Evolutionary conservation across 2,113 vertebrate genomes (phyloP).

Genomic region (Elaphurus davidianus): DNA sequence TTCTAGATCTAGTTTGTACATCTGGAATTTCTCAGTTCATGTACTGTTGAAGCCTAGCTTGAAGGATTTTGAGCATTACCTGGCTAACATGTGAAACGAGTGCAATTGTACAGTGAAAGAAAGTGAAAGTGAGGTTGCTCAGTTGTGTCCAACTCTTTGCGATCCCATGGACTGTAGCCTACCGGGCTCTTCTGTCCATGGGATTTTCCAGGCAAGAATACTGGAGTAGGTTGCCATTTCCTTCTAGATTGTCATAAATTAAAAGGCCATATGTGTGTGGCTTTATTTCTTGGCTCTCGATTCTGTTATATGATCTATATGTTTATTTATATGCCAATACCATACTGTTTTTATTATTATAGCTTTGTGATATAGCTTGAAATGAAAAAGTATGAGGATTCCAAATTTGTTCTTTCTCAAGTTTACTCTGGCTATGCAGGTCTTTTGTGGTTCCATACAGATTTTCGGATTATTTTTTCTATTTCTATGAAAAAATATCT

Average conservation of each 20-base stretch:
- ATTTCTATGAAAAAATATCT: not conserved
- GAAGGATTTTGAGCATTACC: not conserved
- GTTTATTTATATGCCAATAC: not conserved
- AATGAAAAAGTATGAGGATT: not conserved
- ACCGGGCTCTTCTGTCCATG: not conserved
- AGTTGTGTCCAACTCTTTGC: fast-evolving
- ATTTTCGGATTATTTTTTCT: not conserved
- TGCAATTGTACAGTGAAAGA: not conserved
- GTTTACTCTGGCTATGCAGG: not conserved
- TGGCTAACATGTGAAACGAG: not conserved
- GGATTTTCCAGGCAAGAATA: not conserved
- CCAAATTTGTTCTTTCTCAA: not conserved
- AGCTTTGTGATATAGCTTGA: not conserved
- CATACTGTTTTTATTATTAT: not conserved
- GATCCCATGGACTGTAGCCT: not conserved
- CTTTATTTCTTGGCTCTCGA: not conserved
- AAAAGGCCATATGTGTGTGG: not conserved
- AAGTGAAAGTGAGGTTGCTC: not conserved
- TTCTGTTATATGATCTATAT: not conserved
- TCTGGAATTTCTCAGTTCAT: not conserved
- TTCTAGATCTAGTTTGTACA: not conserved
- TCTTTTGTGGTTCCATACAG: not conserved
- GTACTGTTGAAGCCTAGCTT: not conserved
- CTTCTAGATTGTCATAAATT: not conserved
- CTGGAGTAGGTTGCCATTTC: not conserved